phyloP scores from a whole-genome alignment of 2,113 vertebrate genomes.

The Paedocypris sp. region DNA sequence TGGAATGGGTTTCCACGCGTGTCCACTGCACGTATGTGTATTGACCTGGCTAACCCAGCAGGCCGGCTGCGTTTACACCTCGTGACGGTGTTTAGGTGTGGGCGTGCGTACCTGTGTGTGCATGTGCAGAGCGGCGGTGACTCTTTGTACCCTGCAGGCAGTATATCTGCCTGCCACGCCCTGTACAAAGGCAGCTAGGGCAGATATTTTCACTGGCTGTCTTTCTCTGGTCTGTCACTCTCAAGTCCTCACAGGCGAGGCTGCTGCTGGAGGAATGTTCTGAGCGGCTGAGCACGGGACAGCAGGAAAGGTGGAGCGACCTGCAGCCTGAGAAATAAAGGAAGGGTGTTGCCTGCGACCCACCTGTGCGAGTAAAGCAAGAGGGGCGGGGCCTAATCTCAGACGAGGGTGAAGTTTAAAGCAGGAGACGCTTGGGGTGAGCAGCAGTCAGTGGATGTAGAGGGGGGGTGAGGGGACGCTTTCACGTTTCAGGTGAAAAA shows the following conservation, averaged over 20 bases:
- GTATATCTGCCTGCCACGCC: slow-evolving; percentile 26
- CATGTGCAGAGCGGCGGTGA: neutral
- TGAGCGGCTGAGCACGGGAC: neutral
- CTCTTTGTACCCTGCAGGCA: slow-evolving; percentile 34
- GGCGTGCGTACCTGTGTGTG: neutral
- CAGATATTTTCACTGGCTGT: slow-evolving; percentile 4
- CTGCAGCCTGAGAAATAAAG: slow-evolving; percentile 31
- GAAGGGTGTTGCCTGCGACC: slow-evolving; percentile 45
- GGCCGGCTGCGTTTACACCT: neutral
- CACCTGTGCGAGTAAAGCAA: slow-evolving; percentile 42
- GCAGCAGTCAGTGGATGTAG: slow-evolving; percentile 11
- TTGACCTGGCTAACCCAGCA: too few relatives aligned
- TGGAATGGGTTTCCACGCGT: neutral
- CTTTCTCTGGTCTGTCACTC: slow-evolving; percentile 1
- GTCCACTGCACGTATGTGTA: neutral
- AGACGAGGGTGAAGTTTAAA: slow-evolving; percentile 19
- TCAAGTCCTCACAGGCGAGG: neutral
- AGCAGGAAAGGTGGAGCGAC: slow-evolving; percentile 10
- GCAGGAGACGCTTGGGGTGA: slow-evolving; percentile 32
- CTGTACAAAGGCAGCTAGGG: neutral
- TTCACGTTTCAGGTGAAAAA: slow-evolving; percentile 42
- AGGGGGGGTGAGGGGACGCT: neutral
- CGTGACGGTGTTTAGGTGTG: neutral
- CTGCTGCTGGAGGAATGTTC: slow-evolving; percentile 4
- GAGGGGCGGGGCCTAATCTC: slow-evolving; percentile 53